Evolutionary conservation across 2,113 vertebrate species (phyloP).

Genomic region (Petaurus breviceps): DNA sequence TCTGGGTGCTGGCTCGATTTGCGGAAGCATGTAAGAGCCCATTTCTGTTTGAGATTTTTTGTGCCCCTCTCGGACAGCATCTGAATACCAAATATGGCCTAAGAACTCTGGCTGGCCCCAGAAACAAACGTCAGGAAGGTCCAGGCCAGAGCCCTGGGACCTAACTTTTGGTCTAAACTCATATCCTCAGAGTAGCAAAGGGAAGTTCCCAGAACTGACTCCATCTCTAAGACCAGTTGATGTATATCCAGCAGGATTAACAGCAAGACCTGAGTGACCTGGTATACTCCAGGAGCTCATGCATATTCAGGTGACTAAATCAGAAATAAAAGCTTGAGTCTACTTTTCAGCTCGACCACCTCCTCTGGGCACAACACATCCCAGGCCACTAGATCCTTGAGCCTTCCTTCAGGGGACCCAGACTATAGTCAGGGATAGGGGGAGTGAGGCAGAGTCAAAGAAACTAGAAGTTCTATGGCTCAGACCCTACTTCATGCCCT

Average conservation of each 20-base stretch:
- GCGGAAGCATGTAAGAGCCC: neutral
- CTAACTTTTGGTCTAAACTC: too few species aligned
- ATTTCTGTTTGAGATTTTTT: neutral
- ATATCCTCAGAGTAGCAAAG: neutral
- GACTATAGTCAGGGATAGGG: neutral
- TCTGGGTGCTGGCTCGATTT: neutral
- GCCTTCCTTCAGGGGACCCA: neutral
- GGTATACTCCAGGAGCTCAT: neutral
- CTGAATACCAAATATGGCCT: neutral
- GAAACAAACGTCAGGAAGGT: neutral
- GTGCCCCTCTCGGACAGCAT: neutral
- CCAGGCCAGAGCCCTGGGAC: neutral
- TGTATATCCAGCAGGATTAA: neutral
- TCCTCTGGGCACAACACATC: neutral
- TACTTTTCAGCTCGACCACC: neutral
- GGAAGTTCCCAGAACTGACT: neutral
- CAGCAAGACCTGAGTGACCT: neutral
- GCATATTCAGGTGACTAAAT: neutral
- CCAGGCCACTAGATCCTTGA: neutral
- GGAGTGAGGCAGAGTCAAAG: neutral
- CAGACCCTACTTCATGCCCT: neutral
- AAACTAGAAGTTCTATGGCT: neutral
- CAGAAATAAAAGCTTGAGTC: neutral
- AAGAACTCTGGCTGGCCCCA: neutral
- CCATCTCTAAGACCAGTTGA: neutral